Base-by-base conservation (phyloP, 2,888 invertebrate genomes). In the Drosophila pseudotalamancana region DNA sequence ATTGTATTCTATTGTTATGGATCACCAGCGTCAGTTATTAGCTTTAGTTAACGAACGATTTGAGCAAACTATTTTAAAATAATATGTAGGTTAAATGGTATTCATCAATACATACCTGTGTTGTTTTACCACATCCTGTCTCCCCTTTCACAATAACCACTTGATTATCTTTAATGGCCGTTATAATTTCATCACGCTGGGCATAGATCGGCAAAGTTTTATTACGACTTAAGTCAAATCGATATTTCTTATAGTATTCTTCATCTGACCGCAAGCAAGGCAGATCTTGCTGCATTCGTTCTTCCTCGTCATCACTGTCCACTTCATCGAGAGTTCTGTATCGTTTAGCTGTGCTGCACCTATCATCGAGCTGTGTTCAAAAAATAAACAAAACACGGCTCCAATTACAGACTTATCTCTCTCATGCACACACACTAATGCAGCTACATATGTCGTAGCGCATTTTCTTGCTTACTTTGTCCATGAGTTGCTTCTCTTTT, bases 81-180 rank as follows among this genome's bases (percentile, higher is more conserved):
- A 25, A 6, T n/a, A 32, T 12, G 12, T 6, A 14, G 3, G 32
- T 12, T 32, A 32, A 6, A 12, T 29, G 27, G 27, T 9, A 12
- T n/a, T 0, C 2, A 12, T 6, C 11, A 21, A 6, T 16, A 32
- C 55, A 37, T 42, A 90, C 91, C 90, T 95, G 95, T 0, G 97
- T 97, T 0, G 98, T 97, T 91, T 97, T 97, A 14, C 99, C 99
- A 90, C 98, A 98, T 0, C 99, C 99, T 0, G 99, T 99, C 0
- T 95, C 95, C 0, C 99, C 99, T 91, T 97, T 95, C 39, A 99
- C 94, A 9, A 99, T 93, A 0, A 96, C 93, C 0, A 98, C 96
- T 50, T 94, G 94, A 74, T 89, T 84, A 0, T 87, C 62, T 8
- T 71, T 72, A 11, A 98, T 94, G 45, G 93, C 92, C 3, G 93